These are phyloP conservation scores for Thaleichthys pacificus DNA, from an alignment of 2,797 vertebrate genomes.

Conservation along the genomic window DNA sequence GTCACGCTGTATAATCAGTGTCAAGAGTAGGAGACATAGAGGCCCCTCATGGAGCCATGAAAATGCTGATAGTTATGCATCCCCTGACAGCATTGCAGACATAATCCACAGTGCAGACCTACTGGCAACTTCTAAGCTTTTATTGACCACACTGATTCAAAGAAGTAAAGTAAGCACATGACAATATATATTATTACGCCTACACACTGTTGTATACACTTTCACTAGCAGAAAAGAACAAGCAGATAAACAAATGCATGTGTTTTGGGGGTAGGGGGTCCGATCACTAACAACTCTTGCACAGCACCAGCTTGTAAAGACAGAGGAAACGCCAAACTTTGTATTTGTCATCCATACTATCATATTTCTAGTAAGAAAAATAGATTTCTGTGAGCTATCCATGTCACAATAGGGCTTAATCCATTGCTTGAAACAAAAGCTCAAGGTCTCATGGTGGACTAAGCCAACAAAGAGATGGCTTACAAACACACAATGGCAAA, in stretches of 20 bases:
- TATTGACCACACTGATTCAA: no score
- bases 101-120: background rate
- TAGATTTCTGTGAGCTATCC: slow-evolving; percentile 28
- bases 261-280: no score
- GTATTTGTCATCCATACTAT: background rate
- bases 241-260: no score
- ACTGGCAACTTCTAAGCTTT: no score
- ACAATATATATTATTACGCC: no score
- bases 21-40: background rate
- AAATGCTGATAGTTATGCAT: background rate
- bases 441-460: slow-evolving; percentile 35
- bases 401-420: slow-evolving; percentile 29
- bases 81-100: background rate
- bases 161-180: no score
- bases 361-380: slow-evolving; percentile 42
- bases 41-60: background rate
- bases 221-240: no score
- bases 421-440: slow-evolving; percentile 28
- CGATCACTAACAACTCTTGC: no score
- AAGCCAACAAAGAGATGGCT: slow-evolving; percentile 50
- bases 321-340: background rate
- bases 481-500: slow-evolving; percentile 51
- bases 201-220: no score
- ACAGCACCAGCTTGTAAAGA: no score
- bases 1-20: background rate